Conservation (phyloP, 2,113 vertebrate species). For the Thunnus maccoyii region DNA sequence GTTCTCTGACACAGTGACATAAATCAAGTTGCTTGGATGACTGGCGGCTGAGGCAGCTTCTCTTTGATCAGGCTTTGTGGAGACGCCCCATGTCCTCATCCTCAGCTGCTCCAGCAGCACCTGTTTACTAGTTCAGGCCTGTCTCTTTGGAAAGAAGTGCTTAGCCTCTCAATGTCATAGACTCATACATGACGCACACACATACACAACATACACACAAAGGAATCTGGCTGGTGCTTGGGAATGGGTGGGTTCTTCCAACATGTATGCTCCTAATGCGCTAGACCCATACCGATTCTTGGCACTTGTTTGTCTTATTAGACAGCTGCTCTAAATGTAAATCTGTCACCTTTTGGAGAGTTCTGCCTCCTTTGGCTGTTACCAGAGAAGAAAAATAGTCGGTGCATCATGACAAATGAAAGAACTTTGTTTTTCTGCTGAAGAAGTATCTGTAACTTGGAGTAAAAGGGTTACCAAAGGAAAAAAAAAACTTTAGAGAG, state of each 20-base stretch:
- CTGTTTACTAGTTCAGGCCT: slow-evolving; percentile 91
- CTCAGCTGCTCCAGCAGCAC: slow-evolving; percentile 86
- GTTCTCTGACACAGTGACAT: slow-evolving; percentile 76
- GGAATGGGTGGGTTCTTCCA: slow-evolving; percentile 33
- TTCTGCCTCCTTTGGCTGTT: slow-evolving; percentile 23
- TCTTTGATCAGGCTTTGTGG: slow-evolving; percentile 90
- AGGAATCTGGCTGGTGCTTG: slow-evolving; percentile 64
- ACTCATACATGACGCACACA: slow-evolving; percentile 64
- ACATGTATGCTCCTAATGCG: slow-evolving; percentile 39
- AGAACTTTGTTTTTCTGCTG: slow-evolving; percentile 36
- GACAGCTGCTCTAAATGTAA: slow-evolving; percentile 45
- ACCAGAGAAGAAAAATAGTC: slow-evolving; percentile 11
- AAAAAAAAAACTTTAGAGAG: slow-evolving; percentile 39
- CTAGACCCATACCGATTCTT: slow-evolving; percentile 25
- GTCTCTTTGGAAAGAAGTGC: slow-evolving; percentile 75
- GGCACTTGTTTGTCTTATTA: slow-evolving; percentile 36
- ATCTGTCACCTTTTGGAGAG: slow-evolving; percentile 30
- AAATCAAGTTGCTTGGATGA: slow-evolving; percentile 82
- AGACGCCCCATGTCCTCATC: slow-evolving; percentile 85
- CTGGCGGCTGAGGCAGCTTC: slow-evolving; percentile 82
- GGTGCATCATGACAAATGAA: slow-evolving; percentile 35
- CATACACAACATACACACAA: slow-evolving; percentile 69
- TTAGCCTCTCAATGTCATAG: slow-evolving; percentile 67
- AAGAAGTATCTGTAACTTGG: slow-evolving; percentile 49
- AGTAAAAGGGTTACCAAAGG: slow-evolving; percentile 39